Evolutionary conservation across 1,140 invertebrate genomes (phyloP).

Genomic region (Sweltsa coloradensis): DNA sequence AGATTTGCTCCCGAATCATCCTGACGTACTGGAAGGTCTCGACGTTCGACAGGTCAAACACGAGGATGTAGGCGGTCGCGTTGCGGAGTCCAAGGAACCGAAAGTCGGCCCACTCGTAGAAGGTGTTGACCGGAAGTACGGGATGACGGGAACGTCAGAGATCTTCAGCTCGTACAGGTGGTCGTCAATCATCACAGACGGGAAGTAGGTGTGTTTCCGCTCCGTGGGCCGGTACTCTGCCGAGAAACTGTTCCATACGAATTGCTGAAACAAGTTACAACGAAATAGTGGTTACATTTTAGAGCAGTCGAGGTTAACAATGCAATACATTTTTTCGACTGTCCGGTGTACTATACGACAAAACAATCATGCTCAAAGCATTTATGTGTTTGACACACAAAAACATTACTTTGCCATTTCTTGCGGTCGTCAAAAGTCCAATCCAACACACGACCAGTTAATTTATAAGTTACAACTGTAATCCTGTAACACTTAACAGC

Average conservation of each 20-base stretch:
- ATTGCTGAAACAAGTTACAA: too few species aligned
- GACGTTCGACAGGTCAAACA: constrained; percentile 84
- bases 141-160: constrained; percentile 71
- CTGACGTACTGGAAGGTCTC: constrained; percentile 82
- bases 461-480: too few species aligned
- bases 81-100: constrained; percentile 70
- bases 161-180: constrained; percentile 77
- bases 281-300: too few species aligned
- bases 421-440: too few species aligned
- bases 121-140: constrained; percentile 73
- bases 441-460: too few species aligned
- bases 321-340: too few species aligned
- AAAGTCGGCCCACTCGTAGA: constrained; percentile 78
- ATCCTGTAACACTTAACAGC: too few species aligned
- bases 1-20: constrained; percentile 81
- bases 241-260: constrained; percentile 73
- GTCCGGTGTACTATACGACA: too few species aligned
- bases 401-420: too few species aligned
- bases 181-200: constrained; percentile 74
- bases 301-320: too few species aligned
- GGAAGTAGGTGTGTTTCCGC: constrained; percentile 63
- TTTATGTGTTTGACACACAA: too few species aligned
- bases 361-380: too few species aligned
- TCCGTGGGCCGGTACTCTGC: constrained; percentile 68
- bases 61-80: constrained; percentile 82